A percentile compares a stretch with the other conserved stretches of the same genome.
These are phyloP conservation scores for Stenurella melanura DNA, from an alignment of 2,888 invertebrate species.

Conservation along the genomic window DNA sequence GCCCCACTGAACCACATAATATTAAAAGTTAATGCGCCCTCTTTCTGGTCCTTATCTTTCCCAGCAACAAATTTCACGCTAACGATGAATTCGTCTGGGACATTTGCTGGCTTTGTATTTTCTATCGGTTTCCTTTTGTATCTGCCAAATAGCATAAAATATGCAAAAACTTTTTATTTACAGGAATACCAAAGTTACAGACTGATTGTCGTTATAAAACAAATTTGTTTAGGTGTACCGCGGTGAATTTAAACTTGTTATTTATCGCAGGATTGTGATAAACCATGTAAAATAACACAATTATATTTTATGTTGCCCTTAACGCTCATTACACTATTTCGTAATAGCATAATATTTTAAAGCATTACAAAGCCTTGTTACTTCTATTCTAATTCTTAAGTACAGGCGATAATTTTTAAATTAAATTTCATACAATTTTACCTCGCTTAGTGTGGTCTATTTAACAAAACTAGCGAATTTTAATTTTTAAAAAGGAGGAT, in stretches of 20 bases:
- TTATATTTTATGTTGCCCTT: not conserved
- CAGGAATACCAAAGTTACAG: not conserved
- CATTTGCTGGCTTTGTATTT: constrained; percentile 14
- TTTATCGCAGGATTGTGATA: not conserved
- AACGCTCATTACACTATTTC: not conserved
- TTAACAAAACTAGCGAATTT: too few relatives aligned
- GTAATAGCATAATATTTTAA: not conserved
- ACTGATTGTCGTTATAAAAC: constrained; percentile 11
- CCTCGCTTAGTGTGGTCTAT: not conserved
- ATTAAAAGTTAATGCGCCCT: constrained; percentile 30
- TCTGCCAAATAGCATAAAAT: constrained; percentile 4
- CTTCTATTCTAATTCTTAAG: too few relatives aligned
- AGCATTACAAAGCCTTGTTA: too few relatives aligned
- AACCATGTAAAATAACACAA: not conserved
- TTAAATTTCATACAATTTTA: not conserved
- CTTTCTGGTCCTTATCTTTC: constrained; percentile 29
- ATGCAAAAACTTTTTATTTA: constrained; percentile 8
- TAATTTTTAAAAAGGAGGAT: too few relatives aligned
- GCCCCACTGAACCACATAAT: constrained; percentile 29
- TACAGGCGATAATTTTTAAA: not conserved
- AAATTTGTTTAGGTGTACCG: not conserved
- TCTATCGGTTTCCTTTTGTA: constrained; percentile 23
- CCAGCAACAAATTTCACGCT: constrained; percentile 32
- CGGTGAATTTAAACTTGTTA: not conserved
- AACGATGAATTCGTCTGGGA: constrained; percentile 18